Percentiles rank a stretch among this genome's conserved stretches.
phyloP scores from a whole-genome alignment of 2,113 vertebrate species.

The Eptesicus fuscus region DNA sequence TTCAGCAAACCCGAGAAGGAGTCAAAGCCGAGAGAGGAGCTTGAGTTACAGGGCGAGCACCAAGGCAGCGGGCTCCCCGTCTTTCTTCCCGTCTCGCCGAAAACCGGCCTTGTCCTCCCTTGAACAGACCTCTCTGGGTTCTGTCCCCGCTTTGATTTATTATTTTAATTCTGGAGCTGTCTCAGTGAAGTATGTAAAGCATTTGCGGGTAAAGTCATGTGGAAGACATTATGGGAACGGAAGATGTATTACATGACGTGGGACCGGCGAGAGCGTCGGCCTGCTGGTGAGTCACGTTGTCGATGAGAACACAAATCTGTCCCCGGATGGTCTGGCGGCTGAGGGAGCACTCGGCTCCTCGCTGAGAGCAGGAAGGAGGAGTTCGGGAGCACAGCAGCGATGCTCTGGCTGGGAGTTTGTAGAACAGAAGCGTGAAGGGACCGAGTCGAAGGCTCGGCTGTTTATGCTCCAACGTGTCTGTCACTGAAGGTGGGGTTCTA shows the following conservation, averaged over 20 bases:
- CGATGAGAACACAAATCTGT: slow-evolving; percentile 1
- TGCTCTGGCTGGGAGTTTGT: neutral
- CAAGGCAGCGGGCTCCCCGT: neutral
- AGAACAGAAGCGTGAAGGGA: neutral
- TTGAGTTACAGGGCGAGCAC: neutral
- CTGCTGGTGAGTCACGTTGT: neutral
- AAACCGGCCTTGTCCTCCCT: slow-evolving; percentile 39
- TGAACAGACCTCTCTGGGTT: slow-evolving; percentile 36
- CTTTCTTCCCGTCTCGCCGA: slow-evolving; percentile 10
- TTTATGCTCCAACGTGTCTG: neutral
- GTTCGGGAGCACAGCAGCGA: neutral
- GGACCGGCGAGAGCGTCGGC: neutral
- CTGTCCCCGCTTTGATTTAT: slow-evolving; percentile 67
- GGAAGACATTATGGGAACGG: slow-evolving; percentile 63
- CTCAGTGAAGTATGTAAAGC: slow-evolving; percentile 70
- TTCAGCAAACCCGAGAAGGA: neutral
- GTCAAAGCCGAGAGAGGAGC: slow-evolving; percentile 16
- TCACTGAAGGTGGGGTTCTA: neutral
- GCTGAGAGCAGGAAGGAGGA: neutral
- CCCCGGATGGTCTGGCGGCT: neutral
- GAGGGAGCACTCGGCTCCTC: neutral
- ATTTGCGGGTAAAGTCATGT: slow-evolving; percentile 62
- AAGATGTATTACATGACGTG: slow-evolving; percentile 18
- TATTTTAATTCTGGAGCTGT: slow-evolving; percentile 75
- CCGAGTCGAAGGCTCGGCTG: neutral